Conservation (phyloP, 2,888 invertebrate species). For the Kuschelorhynchus macadamiae region DNA sequence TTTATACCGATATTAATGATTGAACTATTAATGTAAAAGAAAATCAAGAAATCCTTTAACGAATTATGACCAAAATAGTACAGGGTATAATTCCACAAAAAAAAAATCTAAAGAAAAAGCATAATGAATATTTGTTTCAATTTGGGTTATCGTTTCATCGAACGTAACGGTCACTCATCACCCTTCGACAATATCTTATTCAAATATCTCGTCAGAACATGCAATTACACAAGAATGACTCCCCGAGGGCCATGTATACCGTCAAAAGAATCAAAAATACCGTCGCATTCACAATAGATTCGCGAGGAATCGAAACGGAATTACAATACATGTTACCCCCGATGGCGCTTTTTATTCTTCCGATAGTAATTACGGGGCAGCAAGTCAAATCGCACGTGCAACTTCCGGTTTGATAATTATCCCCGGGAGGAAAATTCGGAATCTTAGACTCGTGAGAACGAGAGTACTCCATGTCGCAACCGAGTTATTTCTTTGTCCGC, state of each 20-base stretch:
- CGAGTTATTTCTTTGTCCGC: conserved; percentile 21
- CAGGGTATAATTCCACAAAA: too few species aligned
- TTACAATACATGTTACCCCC: conserved; percentile 60
- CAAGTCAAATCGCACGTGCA: conserved; percentile 62
- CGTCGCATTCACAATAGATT: conserved; percentile 44
- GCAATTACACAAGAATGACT: conserved; percentile 61
- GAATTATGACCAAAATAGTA: too few species aligned
- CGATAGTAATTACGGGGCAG: conserved; percentile 58
- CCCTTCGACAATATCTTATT: conserved; percentile 23
- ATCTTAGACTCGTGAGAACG: conserved; percentile 65
- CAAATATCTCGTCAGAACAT: conserved; percentile 45
- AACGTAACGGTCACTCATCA: conserved; percentile 13
- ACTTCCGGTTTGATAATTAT: conserved; percentile 65
- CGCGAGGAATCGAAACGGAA: conserved; percentile 43
- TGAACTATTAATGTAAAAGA: too few species aligned
- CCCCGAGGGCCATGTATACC: conserved; percentile 58
- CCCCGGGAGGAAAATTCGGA: conserved; percentile 48
- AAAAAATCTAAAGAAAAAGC: too few species aligned
- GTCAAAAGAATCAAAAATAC: conserved; percentile 42
- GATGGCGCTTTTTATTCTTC: conserved; percentile 54
- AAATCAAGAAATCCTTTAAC: too few species aligned
- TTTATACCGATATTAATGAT: too few species aligned
- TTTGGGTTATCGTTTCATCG: too few species aligned
- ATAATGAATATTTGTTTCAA: too few species aligned
- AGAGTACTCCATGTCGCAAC: conserved; percentile 18